These are phyloP conservation scores for Caracal caracal DNA, from an alignment of 2,113 vertebrate genomes.

Conservation along the genomic window DNA sequence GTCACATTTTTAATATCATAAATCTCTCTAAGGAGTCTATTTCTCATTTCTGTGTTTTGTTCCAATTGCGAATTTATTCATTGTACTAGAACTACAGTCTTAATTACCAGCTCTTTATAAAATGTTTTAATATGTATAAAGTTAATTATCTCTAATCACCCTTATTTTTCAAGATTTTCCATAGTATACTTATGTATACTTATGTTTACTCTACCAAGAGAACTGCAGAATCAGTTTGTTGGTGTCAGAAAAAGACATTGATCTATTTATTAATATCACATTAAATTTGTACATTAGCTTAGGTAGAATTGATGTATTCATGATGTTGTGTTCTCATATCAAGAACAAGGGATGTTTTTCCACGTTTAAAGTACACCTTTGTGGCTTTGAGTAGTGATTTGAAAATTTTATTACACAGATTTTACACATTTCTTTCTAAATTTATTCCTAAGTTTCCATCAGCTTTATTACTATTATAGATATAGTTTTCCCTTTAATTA, in stretches of 20 bases:
- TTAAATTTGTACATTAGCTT: not conserved
- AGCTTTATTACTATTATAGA: not conserved
- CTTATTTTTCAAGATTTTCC: not conserved
- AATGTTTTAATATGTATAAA: not conserved
- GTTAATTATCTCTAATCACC: not conserved
- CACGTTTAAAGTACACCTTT: not conserved
- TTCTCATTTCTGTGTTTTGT: not conserved
- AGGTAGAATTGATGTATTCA: not conserved
- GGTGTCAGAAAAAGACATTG: not conserved
- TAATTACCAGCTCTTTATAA: not conserved
- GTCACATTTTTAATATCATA: not conserved
- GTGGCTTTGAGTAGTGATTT: not conserved
- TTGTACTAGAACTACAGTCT: not conserved
- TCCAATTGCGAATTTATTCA: not conserved
- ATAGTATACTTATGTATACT: not conserved
- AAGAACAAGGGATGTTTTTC: not conserved
- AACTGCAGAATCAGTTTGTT: not conserved
- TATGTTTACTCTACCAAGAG: not conserved
- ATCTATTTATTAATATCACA: not conserved
- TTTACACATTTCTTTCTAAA: not conserved
- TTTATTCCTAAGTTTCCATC: not conserved
- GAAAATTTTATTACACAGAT: not conserved
- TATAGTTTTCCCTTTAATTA: not conserved
- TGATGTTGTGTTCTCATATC: not conserved
- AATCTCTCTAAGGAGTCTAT: not conserved